phyloP scores from a whole-genome alignment of 2,888 invertebrate species.

The Calephelis perditalis region DNA sequence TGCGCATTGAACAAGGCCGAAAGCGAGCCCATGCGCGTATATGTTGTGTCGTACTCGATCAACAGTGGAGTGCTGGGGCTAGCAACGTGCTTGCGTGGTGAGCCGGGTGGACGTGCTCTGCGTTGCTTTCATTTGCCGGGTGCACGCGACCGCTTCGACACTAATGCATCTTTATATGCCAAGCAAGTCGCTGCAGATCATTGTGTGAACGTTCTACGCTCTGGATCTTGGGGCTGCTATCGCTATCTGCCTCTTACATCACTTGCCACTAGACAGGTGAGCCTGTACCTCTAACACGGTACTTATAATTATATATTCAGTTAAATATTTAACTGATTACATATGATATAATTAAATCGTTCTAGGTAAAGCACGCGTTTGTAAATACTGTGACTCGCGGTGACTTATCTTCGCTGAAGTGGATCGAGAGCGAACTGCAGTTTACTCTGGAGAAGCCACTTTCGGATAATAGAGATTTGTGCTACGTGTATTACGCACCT shows the following conservation, averaged over 20 bases:
- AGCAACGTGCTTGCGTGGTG: slow-evolving; percentile 92
- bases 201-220: slow-evolving; percentile 89
- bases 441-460: slow-evolving; percentile 51
- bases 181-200: slow-evolving; percentile 86
- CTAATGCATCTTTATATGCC: slow-evolving; percentile 74
- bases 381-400: slow-evolving; percentile 95
- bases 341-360: not conserved
- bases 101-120: slow-evolving; percentile 88
- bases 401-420: slow-evolving; percentile 95
- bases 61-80: slow-evolving; percentile 91
- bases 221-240: slow-evolving; percentile 78
- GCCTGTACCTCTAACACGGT: slow-evolving; percentile 47
- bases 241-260: slow-evolving; percentile 85
- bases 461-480: slow-evolving; percentile 81
- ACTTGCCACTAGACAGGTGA: slow-evolving; percentile 71
- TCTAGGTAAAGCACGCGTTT: slow-evolving; percentile 93
- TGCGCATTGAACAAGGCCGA: slow-evolving; percentile 83
- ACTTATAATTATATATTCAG: not conserved
- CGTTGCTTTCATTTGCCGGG: slow-evolving; percentile 86
- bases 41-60: slow-evolving; percentile 83
- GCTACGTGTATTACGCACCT: slow-evolving; percentile 94
- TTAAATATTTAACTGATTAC: not conserved
- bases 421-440: slow-evolving; percentile 86
- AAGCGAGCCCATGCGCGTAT: slow-evolving; percentile 78
- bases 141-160: slow-evolving; percentile 78